A percentile compares a stretch with the other conserved stretches of the same genome.
These are phyloP conservation scores for Ariolimax columbianus DNA, from an alignment of 2,888 invertebrate species.

Conservation along the genomic window DNA sequence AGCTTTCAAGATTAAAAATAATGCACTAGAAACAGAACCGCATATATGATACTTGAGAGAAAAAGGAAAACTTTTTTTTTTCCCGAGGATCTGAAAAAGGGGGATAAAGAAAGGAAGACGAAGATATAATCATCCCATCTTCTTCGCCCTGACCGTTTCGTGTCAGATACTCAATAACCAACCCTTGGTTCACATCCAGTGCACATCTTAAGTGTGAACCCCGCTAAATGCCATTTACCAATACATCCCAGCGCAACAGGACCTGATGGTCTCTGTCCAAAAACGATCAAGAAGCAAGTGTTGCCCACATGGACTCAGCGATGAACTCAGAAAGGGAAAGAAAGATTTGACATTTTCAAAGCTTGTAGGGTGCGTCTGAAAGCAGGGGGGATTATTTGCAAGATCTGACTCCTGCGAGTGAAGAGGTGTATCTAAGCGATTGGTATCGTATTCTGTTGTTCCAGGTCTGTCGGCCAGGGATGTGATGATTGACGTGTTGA, in stretches of 20 bases:
- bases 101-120: neutral
- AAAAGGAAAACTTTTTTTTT: too few relatives aligned
- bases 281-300: neutral
- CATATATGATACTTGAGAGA: too few relatives aligned
- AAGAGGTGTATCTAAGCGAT: neutral
- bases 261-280: neutral
- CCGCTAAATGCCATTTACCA: conserved; percentile 6
- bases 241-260: neutral
- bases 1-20: too few relatives aligned
- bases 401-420: neutral
- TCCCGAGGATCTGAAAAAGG: neutral
- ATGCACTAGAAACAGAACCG: too few relatives aligned
- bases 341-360: neutral
- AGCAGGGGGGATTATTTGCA: neutral
- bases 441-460: conserved; percentile 10
- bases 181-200: neutral
- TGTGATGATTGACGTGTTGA: neutral
- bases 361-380: neutral
- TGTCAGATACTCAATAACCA: neutral
- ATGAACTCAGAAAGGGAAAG: neutral
- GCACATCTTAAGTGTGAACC: conserved; percentile 11
- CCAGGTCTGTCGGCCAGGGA: neutral
- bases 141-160: neutral
- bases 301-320: neutral
- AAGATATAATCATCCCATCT: neutral